A percentile compares a stretch with the other conserved stretches of the same genome.
These are phyloP conservation scores for Oligia fasciuncula DNA, from an alignment of 2,888 invertebrate genomes.

Conservation along the genomic window DNA sequence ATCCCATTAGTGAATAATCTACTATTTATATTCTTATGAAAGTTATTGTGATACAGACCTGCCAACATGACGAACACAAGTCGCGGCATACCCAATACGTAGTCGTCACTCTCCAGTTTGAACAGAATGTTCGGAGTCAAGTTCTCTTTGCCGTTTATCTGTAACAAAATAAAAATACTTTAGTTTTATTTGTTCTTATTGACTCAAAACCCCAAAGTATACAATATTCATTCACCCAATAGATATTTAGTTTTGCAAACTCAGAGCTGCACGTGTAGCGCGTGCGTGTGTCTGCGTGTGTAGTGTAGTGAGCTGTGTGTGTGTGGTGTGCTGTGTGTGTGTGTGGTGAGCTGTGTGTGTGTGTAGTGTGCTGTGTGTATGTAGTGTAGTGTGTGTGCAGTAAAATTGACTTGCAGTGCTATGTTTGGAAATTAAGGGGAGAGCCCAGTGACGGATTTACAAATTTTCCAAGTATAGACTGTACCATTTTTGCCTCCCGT, in stretches of 20 bases:
- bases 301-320: too few relatives aligned
- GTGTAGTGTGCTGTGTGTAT: too few relatives aligned
- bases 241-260: neutral
- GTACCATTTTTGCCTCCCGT: too few relatives aligned
- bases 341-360: too few relatives aligned
- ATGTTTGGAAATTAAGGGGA: neutral
- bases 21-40: neutral
- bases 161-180: slow-evolving; percentile 52
- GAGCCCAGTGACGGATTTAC: neutral
- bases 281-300: too few relatives aligned
- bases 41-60: slow-evolving; percentile 83
- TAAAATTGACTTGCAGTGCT: too few relatives aligned
- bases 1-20: neutral
- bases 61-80: slow-evolving; percentile 93
- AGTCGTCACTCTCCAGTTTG: slow-evolving; percentile 92
- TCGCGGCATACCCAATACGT: slow-evolving; percentile 93
- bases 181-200: neutral
- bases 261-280: neutral
- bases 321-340: too few relatives aligned
- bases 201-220: neutral
- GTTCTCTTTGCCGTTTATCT: slow-evolving; percentile 80
- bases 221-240: neutral
- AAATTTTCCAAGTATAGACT: too few relatives aligned
- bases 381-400: neutral
- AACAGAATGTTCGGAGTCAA: slow-evolving; percentile 91